phyloP scores from a whole-genome alignment of 2,113 vertebrate species.

The Machaerirhynchus nigripectus region DNA sequence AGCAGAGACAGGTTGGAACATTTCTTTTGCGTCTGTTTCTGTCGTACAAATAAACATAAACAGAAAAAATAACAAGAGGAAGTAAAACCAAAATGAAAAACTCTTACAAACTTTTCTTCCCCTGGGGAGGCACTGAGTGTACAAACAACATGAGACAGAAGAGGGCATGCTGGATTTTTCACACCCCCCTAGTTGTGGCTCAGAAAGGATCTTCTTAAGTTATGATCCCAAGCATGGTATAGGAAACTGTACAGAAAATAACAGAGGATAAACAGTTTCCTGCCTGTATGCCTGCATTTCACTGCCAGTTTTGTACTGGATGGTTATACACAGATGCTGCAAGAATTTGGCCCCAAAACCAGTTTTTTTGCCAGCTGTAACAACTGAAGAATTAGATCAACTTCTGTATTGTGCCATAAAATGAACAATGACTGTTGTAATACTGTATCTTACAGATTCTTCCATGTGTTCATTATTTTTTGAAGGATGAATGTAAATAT shows the following conservation, averaged over 20 bases:
- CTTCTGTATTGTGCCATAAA: slow-evolving; percentile 34
- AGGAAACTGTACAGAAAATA: slow-evolving; percentile 19
- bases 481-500: slow-evolving; percentile 33
- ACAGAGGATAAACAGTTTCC: not conserved
- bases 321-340: not conserved
- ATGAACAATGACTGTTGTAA: slow-evolving; percentile 27
- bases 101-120: not conserved
- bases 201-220: not conserved
- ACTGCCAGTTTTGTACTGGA: not conserved
- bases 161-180: not conserved
- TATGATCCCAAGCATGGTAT: not conserved
- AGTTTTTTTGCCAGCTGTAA: slow-evolving; percentile 14
- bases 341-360: slow-evolving; percentile 15
- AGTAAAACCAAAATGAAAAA: slow-evolving; percentile 29
- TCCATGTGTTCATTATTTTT: slow-evolving; percentile 30
- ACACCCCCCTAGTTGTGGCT: not conserved
- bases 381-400: slow-evolving; percentile 49
- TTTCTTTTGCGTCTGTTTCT: not conserved
- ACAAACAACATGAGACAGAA: slow-evolving; percentile 4
- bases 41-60: slow-evolving; percentile 19
- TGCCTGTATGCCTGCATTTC: not conserved
- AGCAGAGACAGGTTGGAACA: not conserved
- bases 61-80: slow-evolving; percentile 18
- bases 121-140: not conserved
- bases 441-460: slow-evolving; percentile 29